A percentile compares a stretch with the other conserved stretches of the same genome.
Evolutionary conservation across 2,888 invertebrate species (phyloP).

Genomic region (Apantesis nais): DNA sequence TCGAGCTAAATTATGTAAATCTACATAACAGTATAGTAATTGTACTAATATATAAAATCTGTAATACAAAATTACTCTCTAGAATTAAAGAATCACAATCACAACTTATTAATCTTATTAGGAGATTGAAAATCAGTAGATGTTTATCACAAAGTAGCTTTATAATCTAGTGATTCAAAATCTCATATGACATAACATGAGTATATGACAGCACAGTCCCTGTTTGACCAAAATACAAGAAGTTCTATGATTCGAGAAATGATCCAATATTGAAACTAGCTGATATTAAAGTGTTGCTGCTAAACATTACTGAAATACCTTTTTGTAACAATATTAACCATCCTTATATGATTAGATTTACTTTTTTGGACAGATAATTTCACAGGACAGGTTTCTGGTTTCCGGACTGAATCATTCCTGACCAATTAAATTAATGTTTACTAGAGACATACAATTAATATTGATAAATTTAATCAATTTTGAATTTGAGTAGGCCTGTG

Average conservation of each 20-base stretch:
- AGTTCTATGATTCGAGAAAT: not conserved
- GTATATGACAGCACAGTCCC: not conserved
- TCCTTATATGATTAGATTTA: no score
- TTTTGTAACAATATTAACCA: no score
- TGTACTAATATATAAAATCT: conserved; percentile 18
- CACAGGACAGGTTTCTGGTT: no score
- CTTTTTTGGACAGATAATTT: no score
- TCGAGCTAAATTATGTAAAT: conserved; percentile 30
- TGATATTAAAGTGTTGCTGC: no score
- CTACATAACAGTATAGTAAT: conserved; percentile 28
- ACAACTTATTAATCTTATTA: conserved; percentile 6
- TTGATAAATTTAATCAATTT: not conserved
- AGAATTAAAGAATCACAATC: conserved; percentile 10
- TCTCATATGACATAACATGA: no score
- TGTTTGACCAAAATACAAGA: not conserved
- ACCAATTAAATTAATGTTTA: not conserved
- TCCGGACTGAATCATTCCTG: not conserved
- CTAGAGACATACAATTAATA: not conserved
- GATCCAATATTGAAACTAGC: not conserved
- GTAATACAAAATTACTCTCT: conserved; percentile 6
- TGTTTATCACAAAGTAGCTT: not conserved
- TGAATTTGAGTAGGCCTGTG: not conserved
- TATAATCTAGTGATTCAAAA: no score
- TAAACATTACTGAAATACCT: not conserved
- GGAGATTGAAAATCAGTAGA: conserved; percentile 13